Base-by-base conservation (phyloP, 2,888 invertebrate species). In the Lysandra bellargus region DNA sequence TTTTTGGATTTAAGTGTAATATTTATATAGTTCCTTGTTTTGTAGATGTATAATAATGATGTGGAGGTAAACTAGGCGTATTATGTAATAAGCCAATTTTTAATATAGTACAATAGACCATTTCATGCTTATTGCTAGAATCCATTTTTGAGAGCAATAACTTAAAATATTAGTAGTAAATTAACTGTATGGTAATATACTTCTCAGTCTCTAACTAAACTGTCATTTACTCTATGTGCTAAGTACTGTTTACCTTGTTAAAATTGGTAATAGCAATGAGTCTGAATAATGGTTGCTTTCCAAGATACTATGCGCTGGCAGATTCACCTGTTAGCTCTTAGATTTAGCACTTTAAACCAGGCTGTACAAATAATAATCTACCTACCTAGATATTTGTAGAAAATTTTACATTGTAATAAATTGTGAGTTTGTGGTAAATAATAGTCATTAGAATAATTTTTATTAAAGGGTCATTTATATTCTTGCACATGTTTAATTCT, bases 1-100 rank as follows among this genome's bases (percentile, higher is more conserved):
- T 87, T 87, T 92, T 91, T 92, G 87, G 85, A 80, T 90, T 90
- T 92, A 91, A 90, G 87, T 87, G 87, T 94, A 91, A 90, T 69
- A 69, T 90, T 88, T 90, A 88, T 91, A 92, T 92, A 92, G 94
- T 94, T 94, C 94, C 94, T 94, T 94, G 91, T 91, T 92, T 91
- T 88, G 85, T 94, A 93, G 92, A 84, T 86, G 87, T 90, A 90
- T 87, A 88, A 86, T 87, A 86, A 85, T 88, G 80, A 81, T 78
- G 77, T 72, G 78, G 75, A 80, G 33, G 78, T 80, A 79, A 81
- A 53, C 78, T 79, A 78, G 80, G 82, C 78, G 79, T 78, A 78
- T 72, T 61, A 79, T 74, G 73, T 79, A 61, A 78, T 37, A 78
- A 80, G 78, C 78, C 79, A 80, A 79, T 57, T 78, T 14, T 60